Base-by-base conservation (phyloP, 1,140 invertebrate genomes). In the Brachionus rubens region DNA sequence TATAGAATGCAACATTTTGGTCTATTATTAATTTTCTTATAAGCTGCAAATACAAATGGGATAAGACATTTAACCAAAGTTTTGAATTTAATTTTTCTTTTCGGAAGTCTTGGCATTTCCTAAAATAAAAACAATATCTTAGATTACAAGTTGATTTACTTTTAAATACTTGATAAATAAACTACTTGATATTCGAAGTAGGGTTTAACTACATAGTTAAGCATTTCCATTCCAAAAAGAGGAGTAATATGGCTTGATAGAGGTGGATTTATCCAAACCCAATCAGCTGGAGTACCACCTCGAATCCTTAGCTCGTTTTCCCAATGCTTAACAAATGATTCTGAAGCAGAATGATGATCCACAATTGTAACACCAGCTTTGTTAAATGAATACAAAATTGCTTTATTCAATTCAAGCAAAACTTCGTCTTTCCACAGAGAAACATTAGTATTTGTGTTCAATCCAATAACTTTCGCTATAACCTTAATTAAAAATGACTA, bases 171-270 rank as follows among this genome's bases (percentile, higher is more conserved):
- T n/a, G n/a, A n/a, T n/a, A n/a, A n/a, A 16, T 33, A 14, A 26
- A 10, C 46, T 83, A 92, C 92, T 88, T 95, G 92, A 82, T 93
- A 93, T 82, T 94, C 92, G 81, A 94, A 96, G 5, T 90, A 90
- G 1, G 93, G 93, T 80, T 91, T 92, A 65, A 96, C 84, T 82
- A 91, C 89, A 84, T 96, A 97, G 41, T 91, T 85, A 2, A 92
- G 89, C 93, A 96, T 95, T 86, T 97, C 94, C 85, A 96, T 93
- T 82, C 96, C 94, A 82, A 94, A 97, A 0, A 96, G 93, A 0
- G 92, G 91, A 3, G 91, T 92, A 12, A 92, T 88, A 3, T 91
- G 93, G 12, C 91, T 90, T 5, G 92, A 93, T 82, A 96, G 88
- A 0, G 94, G 94, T 2, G 94, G 94, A 3, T 95, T 92, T 75